Base-by-base conservation (phyloP, 2,113 vertebrate species). In the Lasiurus borealis region DNA sequence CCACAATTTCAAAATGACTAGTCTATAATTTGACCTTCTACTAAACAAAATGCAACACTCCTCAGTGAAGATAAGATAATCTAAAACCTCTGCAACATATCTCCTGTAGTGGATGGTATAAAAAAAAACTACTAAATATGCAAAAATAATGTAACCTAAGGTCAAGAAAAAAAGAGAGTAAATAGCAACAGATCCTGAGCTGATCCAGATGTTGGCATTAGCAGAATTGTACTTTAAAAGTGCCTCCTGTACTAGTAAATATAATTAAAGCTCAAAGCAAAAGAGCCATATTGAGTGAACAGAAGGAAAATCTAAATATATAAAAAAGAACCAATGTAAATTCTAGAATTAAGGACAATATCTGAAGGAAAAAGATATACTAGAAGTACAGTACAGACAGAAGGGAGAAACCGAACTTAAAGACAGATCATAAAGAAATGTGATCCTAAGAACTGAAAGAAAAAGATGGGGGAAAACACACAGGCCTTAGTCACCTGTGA, bases 261-360 rank as follows among this genome's bases (percentile, higher is more conserved):
- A 66, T 5, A 91, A 92, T 44, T 64, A 85, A 11, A 46, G 81
- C 52, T 68, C 68, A 64, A 73, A 85, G 54, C 52, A 52, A 34
- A 40, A 64, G 29, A 75, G 46, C 71, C 40, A 82, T 36, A 83
- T 0, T 59, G 73, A 91, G 40, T 64, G 83, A 89, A 84, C 34
- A 96, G 81, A 91, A 44, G 64, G n/a, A 25, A 16, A 84, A 54
- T 18, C 3, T 66, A 81, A 76, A 59, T 48, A 88, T 25, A 54
- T 21, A 77, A 77, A 86, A 86, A 89, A 88, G 50, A 84, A 90
- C 12, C 25, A 85, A 93, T 57, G 54, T 71, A 89, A 91, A 88
- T 62, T 92, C 36, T 72, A 77, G 57, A 87, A 76, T 34, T 46
- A 62, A 87, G 40, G 36, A 86, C 29, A 83, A 59, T 36, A 93